Base-by-base conservation (phyloP, 2,888 invertebrate species). In the Scaptodrosophila latifasciaeformis region DNA sequence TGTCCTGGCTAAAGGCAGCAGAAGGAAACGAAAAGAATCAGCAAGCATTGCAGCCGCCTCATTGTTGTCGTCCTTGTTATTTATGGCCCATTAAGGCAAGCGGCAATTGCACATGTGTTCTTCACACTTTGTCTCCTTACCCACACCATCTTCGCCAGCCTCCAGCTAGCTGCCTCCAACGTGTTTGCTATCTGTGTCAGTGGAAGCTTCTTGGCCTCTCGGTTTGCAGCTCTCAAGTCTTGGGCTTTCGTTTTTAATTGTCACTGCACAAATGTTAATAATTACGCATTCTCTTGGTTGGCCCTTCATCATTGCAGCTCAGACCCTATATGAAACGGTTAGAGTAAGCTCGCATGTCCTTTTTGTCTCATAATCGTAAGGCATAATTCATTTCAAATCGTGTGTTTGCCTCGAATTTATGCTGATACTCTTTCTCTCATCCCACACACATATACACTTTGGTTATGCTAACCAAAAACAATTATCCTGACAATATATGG, bases 21-120 rank as follows among this genome's bases (percentile, higher is more conserved):
- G 18, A 49, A 49, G 24, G 31, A 48, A 31, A 17, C 12, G 27
- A 40, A 13, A 29, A 34, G 54, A 39, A 48, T 24, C 51, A 59
- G 61, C 60, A 51, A n/a, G 55, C 62, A 67, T 47, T 69, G 76
- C 79, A 75, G 70, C 70, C 65, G 74, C 66, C 71, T 70, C 78
- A 74, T 81, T 81, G 82, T 82, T 82, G 72, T n/a, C n/a, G n/a
- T 76, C 64, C 63, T 64, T 44, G 65, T 82, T 76, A 82, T 82
- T 82, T 83, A 82, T 82, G 68, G 76, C 69, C 83, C 82, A 82
- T 82, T 82, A 82, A 71, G 74, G 66, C 69, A 66, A 80, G 65
- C 71, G 77, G 77, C 67, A 66, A 67, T 74, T 76, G 79, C 81
- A 79, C 74, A 79, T 81, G 78, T 79, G 77, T 70, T 79, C 70